phyloP scores from a whole-genome alignment of 1,140 invertebrate genomes.

The Aphelinus certus region DNA sequence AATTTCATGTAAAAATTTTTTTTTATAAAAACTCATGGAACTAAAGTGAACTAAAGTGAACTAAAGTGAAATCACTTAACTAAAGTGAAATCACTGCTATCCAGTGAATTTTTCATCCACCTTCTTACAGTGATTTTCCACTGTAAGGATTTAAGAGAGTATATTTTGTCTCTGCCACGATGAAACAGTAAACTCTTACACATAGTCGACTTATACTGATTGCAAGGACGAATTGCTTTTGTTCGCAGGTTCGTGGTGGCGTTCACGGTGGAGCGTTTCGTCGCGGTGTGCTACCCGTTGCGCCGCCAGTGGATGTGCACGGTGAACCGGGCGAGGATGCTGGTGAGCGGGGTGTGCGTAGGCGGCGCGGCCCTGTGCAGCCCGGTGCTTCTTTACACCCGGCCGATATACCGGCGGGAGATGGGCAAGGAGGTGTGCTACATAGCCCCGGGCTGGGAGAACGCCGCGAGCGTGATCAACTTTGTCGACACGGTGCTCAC shows the following conservation, averaged over 20 bases:
- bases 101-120: no score
- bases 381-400: slow-evolving; percentile 72
- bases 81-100: no score
- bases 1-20: no score
- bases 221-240: no score
- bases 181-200: no score
- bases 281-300: slow-evolving; percentile 82
- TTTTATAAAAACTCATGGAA: no score
- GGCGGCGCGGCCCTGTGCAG: slow-evolving; percentile 69
- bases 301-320: slow-evolving; percentile 82
- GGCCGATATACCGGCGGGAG: slow-evolving; percentile 45
- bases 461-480: slow-evolving; percentile 71
- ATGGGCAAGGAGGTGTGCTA: slow-evolving; percentile 64
- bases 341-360: slow-evolving; percentile 68
- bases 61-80: no score
- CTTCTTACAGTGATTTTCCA: no score
- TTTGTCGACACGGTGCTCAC: slow-evolving; percentile 76
- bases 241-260: slow-evolving; percentile 74
- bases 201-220: no score
- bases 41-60: no score
- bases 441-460: slow-evolving; percentile 60
- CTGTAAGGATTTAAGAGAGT: no score
- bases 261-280: slow-evolving; percentile 86
- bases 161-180: no score
- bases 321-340: slow-evolving; percentile 75